phyloP scores from a whole-genome alignment of 2,888 invertebrate species.

The Pseudococcus jackbeardsleyi region DNA sequence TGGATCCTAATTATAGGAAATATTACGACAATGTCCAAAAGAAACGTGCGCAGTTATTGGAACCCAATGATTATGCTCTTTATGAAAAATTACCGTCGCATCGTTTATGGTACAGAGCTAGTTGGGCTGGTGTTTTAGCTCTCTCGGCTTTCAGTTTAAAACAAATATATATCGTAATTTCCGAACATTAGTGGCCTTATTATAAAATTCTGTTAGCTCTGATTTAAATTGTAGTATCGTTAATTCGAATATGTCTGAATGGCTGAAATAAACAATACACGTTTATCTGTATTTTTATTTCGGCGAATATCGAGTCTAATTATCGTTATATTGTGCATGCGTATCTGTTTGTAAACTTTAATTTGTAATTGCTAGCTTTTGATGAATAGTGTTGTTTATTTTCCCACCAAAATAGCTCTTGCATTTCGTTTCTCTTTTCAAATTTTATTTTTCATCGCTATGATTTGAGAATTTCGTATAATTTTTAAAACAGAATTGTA shows the following conservation, averaged over 20 bases:
- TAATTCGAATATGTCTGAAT: background rate
- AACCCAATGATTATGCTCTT: conserved; percentile 1
- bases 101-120: background rate
- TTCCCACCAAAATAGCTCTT: background rate
- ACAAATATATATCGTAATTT: background rate
- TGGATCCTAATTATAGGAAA: background rate
- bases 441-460: background rate
- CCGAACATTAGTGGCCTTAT: background rate
- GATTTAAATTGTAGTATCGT: background rate
- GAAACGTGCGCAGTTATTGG: background rate
- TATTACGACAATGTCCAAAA: background rate
- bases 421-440: background rate
- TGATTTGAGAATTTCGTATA: background rate
- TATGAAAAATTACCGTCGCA: conserved; percentile 15
- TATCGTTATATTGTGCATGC: background rate
- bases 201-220: background rate
- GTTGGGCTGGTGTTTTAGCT: background rate
- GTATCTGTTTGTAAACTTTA: background rate
- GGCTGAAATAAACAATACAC: conserved; percentile 3
- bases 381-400: background rate
- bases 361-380: background rate
- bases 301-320: background rate
- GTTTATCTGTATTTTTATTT: background rate
- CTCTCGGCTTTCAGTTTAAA: background rate
- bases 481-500: background rate